Evolutionary conservation across 37 sponge, comb jelly and placozoan species (phyloP).

Genomic region (Halichondria panicea): DNA sequence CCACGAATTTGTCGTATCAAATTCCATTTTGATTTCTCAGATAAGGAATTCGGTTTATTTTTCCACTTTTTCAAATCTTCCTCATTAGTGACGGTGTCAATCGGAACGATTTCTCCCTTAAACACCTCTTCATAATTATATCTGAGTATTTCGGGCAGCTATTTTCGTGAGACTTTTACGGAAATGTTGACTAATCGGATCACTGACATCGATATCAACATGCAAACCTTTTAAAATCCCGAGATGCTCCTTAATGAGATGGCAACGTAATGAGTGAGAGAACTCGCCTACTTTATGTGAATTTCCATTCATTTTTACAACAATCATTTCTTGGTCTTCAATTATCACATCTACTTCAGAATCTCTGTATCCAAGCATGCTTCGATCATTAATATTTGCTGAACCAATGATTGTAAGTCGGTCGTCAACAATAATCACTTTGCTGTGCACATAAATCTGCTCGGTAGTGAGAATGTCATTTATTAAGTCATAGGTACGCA

Average conservation of each 20-base stretch:
- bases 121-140: constrained; percentile 39
- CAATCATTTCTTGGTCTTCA: constrained; percentile 49
- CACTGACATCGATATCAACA: constrained; percentile 18
- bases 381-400: constrained; percentile 81
- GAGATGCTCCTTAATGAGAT: constrained; percentile 64
- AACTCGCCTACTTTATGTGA: constrained; percentile 56
- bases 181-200: constrained; percentile 5
- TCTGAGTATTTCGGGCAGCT: constrained; percentile 16
- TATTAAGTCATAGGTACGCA: constrained; percentile 7
- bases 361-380: constrained; percentile 64
- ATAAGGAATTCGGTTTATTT: no score
- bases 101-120: not conserved
- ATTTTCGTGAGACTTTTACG: not conserved
- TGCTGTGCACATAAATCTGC: constrained; percentile 52
- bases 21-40: no score
- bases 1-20: no score
- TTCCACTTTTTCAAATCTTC: no score
- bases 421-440: constrained; percentile 66
- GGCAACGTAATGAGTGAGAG: constrained; percentile 50
- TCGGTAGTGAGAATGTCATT: constrained; percentile 8
- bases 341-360: constrained; percentile 62
- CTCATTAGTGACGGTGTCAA: no score
- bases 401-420: constrained; percentile 57
- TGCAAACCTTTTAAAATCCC: constrained; percentile 10
- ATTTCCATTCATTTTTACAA: constrained; percentile 49